phyloP scores from a whole-genome alignment of 2,113 vertebrate genomes.

The Vombatus ursinus region DNA sequence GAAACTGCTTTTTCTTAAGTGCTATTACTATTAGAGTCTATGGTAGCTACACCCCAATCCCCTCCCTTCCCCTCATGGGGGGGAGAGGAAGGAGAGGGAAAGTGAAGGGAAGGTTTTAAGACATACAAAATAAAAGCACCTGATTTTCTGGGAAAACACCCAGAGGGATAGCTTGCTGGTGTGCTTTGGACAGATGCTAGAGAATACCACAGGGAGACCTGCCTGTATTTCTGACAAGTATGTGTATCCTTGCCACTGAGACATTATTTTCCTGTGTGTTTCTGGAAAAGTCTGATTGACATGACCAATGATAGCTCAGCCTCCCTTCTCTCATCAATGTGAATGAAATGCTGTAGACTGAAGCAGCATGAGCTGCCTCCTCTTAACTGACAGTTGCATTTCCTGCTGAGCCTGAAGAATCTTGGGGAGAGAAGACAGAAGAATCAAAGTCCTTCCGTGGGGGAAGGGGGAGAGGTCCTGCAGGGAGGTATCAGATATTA shows the following conservation, averaged over 20 bases:
- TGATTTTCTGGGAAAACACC: background rate
- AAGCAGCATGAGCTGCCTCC: constrained; percentile 49
- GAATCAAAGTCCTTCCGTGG: background rate
- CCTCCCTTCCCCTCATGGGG: constrained; percentile 2
- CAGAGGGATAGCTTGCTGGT: background rate
- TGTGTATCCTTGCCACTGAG: constrained; percentile 10
- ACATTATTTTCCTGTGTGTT: constrained; percentile 7
- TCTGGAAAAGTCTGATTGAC: constrained; percentile 41
- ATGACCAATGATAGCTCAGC: constrained; percentile 48
- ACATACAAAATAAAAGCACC: background rate
- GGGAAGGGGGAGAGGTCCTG: constrained; percentile 41
- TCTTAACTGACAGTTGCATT: constrained; percentile 70
- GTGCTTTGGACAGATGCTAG: background rate
- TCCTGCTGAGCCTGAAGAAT: constrained; percentile 50
- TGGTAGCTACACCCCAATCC: background rate
- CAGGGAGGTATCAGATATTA: constrained; percentile 40
- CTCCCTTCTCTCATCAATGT: constrained; percentile 2
- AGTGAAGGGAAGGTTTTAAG: background rate
- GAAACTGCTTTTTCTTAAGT: background rate
- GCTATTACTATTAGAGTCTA: background rate
- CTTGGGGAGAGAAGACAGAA: constrained; percentile 26
- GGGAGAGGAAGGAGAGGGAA: background rate
- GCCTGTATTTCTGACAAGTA: constrained; percentile 14
- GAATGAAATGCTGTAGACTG: background rate
- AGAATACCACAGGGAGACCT: constrained; percentile 14